Evolutionary conservation across 2,888 invertebrate genomes (phyloP).

Genomic region (Drosophila nigricruria): DNA sequence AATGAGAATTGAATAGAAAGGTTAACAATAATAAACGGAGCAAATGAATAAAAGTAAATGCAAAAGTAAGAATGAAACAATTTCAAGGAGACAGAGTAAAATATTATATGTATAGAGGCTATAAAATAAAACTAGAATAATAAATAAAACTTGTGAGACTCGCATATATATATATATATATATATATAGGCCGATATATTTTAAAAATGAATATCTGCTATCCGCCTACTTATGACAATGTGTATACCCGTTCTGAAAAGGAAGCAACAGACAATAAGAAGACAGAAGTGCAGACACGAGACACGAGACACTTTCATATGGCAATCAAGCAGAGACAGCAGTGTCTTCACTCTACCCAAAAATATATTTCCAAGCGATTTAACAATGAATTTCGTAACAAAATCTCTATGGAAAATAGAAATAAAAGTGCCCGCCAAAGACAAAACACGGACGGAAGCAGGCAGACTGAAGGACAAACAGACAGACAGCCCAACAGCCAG

Average conservation of each 20-base stretch:
- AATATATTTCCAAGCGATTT: slow-evolving; percentile 72
- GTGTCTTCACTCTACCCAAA: slow-evolving; percentile 31
- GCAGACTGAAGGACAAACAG: slow-evolving; percentile 18
- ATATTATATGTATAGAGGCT: no score
- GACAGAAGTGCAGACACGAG: slow-evolving; percentile 15
- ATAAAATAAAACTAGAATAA: no score
- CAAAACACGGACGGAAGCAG: slow-evolving; percentile 13
- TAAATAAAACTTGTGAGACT: no score
- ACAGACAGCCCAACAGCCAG: slow-evolving; percentile 6
- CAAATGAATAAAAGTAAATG: no score
- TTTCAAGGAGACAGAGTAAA: no score
- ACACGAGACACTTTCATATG: slow-evolving; percentile 47
- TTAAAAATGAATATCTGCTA: no score
- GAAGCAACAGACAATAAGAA: slow-evolving; percentile 21
- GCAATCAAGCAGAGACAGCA: slow-evolving; percentile 46
- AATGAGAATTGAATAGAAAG: no score
- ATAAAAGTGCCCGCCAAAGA: slow-evolving; percentile 56
- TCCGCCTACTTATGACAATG: no score
- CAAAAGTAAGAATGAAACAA: no score
- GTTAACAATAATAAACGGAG: no score
- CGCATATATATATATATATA: no score
- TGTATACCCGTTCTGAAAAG: background rate
- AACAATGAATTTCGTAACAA: slow-evolving; percentile 64
- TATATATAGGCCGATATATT: no score
- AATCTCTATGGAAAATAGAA: slow-evolving; percentile 63